Conservation (phyloP, 2,888 invertebrate species). For the Seira ritae region DNA sequence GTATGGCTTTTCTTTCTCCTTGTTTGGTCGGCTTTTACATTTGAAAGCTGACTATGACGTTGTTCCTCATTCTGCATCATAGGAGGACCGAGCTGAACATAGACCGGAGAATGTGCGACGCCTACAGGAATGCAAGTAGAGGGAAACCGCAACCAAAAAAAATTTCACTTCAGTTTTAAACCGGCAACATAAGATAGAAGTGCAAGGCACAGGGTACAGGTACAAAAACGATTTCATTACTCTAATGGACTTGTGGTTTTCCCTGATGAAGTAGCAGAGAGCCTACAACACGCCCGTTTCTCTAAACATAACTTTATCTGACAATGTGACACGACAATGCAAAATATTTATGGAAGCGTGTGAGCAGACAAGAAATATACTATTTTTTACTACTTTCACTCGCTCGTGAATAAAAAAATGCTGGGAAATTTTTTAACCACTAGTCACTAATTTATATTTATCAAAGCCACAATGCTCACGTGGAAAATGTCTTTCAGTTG, state of each 20-base stretch:
- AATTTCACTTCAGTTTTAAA: neutral
- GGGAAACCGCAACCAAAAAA: neutral
- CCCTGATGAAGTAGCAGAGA: neutral
- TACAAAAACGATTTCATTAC: constrained; percentile 57
- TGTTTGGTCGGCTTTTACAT: neutral
- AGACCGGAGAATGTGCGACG: neutral
- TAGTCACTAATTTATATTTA: neutral
- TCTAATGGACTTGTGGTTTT: constrained; percentile 58
- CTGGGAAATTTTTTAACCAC: neutral
- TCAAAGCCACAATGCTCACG: neutral
- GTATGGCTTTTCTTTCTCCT: neutral
- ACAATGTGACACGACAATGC: constrained; percentile 45
- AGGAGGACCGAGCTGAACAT: neutral
- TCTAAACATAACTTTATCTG: constrained; percentile 25
- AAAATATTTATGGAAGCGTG: neutral
- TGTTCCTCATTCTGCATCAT: neutral
- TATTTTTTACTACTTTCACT: neutral
- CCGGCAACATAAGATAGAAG: neutral
- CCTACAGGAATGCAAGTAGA: neutral
- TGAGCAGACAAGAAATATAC: neutral
- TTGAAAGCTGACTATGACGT: neutral
- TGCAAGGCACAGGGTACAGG: constrained; percentile 18
- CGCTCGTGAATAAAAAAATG: neutral
- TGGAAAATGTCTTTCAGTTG: neutral
- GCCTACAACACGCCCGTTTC: neutral